phyloP scores from a whole-genome alignment of 2,113 vertebrate genomes.

The Plestiodon gilberti region DNA sequence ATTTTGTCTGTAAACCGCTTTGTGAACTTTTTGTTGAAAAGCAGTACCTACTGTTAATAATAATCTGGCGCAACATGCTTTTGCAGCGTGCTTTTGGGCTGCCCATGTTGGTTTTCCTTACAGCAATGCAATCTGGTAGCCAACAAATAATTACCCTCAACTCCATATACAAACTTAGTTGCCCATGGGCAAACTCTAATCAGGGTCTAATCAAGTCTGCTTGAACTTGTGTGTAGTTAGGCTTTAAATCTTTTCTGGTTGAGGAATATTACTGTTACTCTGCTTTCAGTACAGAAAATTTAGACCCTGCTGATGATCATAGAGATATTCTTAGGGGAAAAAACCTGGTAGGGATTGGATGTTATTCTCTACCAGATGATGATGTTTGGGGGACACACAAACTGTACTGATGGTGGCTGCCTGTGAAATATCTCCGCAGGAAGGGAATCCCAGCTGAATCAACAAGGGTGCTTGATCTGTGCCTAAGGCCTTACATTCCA shows the following conservation, averaged over 20 bases:
- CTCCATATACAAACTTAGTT: neutral
- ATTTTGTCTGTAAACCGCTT: too few relatives aligned
- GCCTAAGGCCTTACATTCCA: constrained; percentile 10
- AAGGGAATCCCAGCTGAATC: constrained; percentile 26
- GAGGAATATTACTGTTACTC: neutral
- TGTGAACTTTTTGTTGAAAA: too few relatives aligned
- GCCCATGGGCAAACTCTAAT: too few relatives aligned
- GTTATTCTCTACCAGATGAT: constrained; percentile 23
- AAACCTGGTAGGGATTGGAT: neutral
- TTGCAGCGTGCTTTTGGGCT: too few relatives aligned
- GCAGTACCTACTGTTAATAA: too few relatives aligned
- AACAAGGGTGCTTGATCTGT: neutral
- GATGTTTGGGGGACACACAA: constrained; percentile 33
- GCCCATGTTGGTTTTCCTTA: neutral
- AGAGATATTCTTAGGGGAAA: too few relatives aligned
- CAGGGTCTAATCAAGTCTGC: neutral
- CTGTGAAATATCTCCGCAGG: constrained; percentile 11
- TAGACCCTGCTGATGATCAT: neutral
- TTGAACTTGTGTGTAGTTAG: neutral
- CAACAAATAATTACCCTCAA: neutral
- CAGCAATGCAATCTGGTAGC: neutral
- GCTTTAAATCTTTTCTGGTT: neutral
- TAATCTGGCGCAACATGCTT: too few relatives aligned
- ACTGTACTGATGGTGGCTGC: constrained; percentile 32
- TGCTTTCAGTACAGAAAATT: neutral